Base-by-base conservation (phyloP, 2,797 vertebrate species). In the Rhadinocentrus ornatus region DNA sequence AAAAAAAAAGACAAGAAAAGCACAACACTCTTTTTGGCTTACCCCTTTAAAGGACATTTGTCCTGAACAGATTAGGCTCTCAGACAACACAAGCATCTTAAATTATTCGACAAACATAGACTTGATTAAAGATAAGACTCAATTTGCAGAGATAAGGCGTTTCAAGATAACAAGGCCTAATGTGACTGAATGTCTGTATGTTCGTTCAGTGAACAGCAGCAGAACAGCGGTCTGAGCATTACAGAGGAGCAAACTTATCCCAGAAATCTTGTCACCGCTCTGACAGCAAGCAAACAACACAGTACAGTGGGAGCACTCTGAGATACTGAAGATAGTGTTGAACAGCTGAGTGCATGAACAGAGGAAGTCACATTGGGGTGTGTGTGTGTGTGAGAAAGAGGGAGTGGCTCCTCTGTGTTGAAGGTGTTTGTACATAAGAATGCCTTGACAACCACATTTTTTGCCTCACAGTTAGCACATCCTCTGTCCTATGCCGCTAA, bases 211-310 rank as follows among this genome's bases (percentile, higher is more conserved):
- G 55, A 77, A 69, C 62, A 59, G 52, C 55, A 77, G 63, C 16
- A 50, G 57, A 32, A 53, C 41, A 35, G 50, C 4, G 20, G 62
- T 59, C 27, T 24, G 52, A 71, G 55, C 65, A 60, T 66, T 39
- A 73, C 60, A 58, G 75, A 32, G 73, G 84, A 54, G 62, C 78
- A 62, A 63, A 69, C 68, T 53, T 75, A 73, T 60, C 63, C 66
- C 35, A 56, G 65, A 74, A 69, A 77, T 78, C 80, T 74, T 24
- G 12, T 75, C 65, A 52, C 34, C 12, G 69, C n/a, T 11, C 41
- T 34, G 79, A 79, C 79, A 55, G 73, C 20, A 54, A 77, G 78
- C 72, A 86, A 81, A 83, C 72, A 83, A 44, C 65, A 46, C 52
- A 41, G 70, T 41, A 22, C 44, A 26, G 44, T 59, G 29, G 52